A percentile compares a stretch with the other conserved stretches of the same genome.
Evolutionary conservation across 1,140 invertebrate genomes (phyloP).

Genomic region (Drosophila asahinai): DNA sequence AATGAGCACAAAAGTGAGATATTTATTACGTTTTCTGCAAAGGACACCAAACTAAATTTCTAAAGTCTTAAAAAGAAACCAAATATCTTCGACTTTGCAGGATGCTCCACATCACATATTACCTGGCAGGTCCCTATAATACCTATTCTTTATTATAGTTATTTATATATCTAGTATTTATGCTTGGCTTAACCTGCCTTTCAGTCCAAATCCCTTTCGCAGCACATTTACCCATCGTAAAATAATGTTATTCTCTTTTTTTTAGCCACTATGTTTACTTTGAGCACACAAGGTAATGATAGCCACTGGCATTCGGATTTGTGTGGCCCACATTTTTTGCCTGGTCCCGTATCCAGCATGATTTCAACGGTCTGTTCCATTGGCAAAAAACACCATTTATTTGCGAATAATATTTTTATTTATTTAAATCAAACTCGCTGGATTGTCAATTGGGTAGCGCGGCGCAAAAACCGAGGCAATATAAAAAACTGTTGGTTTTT

Average conservation of each 20-base stretch:
- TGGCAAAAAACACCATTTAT: constrained; percentile 22
- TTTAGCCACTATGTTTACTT: background rate
- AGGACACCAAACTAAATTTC: background rate
- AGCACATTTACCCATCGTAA: constrained; percentile 16
- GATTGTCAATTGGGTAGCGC: constrained; percentile 24
- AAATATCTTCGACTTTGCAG: background rate
- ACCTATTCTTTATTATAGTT: background rate
- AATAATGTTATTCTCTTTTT: constrained; percentile 1
- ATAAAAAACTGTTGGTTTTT: constrained; percentile 23
- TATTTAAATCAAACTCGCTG: constrained; percentile 54
- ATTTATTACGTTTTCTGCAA: constrained; percentile 12
- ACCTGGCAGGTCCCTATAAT: background rate
- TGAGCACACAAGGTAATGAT: constrained; percentile 28
- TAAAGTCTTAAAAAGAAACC: background rate
- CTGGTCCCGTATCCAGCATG: background rate
- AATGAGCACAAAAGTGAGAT: constrained; percentile 8
- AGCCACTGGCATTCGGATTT: constrained; percentile 26
- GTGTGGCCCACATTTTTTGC: constrained; percentile 18
- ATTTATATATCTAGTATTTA: constrained; percentile 23
- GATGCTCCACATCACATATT: background rate
- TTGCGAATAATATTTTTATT: constrained; percentile 32
- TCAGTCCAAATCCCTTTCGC: background rate
- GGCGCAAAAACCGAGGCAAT: constrained; percentile 2
- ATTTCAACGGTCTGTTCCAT: background rate
- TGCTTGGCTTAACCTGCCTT: constrained; percentile 16